Conservation (phyloP, 2,888 invertebrate species). For the Acanthosepion esculentum region DNA sequence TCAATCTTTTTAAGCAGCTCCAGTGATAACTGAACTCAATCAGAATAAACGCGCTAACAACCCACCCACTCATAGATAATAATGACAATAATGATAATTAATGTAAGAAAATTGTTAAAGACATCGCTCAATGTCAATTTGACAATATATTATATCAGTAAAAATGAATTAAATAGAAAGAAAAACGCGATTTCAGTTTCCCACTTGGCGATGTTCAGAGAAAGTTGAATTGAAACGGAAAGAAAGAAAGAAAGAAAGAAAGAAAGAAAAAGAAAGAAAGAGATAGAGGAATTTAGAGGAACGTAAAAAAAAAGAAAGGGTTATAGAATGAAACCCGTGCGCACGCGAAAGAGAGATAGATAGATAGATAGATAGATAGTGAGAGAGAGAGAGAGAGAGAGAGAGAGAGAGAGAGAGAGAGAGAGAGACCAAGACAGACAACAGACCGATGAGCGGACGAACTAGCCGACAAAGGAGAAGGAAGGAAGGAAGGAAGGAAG, state of each 20-base stretch:
- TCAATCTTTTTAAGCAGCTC: too few relatives aligned
- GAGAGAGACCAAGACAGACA: not conserved
- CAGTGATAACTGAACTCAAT: too few relatives aligned
- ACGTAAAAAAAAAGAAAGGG: not conserved
- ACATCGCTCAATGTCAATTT: too few relatives aligned
- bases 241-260: not conserved
- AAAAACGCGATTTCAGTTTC: too few relatives aligned
- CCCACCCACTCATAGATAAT: too few relatives aligned
- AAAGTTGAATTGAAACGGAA: not conserved
- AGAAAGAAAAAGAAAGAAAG: not conserved
- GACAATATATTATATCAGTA: too few relatives aligned
- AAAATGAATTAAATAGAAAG: too few relatives aligned
- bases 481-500: too few relatives aligned
- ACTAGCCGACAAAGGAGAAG: rapidly evolving
- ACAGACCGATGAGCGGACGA: rapidly evolving
- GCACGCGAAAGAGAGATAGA: not conserved
- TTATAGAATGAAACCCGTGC: not conserved
- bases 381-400: not conserved
- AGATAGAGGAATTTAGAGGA: not conserved
- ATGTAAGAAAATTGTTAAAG: too few relatives aligned
- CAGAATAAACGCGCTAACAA: too few relatives aligned
- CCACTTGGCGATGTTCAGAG: not conserved
- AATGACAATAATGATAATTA: too few relatives aligned
- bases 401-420: not conserved
- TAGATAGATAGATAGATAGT: not conserved